Base-by-base conservation (phyloP, 1,140 invertebrate species). In the Drosophila sp. region DNA sequence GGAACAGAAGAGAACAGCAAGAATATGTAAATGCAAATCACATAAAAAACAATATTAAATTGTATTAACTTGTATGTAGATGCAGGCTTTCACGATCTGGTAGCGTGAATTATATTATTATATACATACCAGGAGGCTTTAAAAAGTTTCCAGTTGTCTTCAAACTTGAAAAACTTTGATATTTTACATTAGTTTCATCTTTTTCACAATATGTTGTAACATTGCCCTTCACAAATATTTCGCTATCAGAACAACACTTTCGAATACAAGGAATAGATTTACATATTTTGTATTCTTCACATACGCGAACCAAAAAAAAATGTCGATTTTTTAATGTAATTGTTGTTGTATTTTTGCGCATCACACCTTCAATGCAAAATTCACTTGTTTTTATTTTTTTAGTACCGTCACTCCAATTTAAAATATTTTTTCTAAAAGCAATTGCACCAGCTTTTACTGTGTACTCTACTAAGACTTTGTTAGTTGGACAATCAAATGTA, bases 241-340 rank as follows among this genome's bases (percentile, higher is more conserved):
- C 70, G 10, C 90, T 82, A 27, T 78, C 64, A n/a, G 30, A 63
- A 69, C 93, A 93, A 72, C 93, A 93, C 55, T 92, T 93, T 7
- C 91, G 80, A 38, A 93, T 41, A 30, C 93, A 93, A 0, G 86
- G 72, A 1, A 90, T 25, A 0, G 56, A 35, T 23, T 72, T 65
- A 58, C 86, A 90, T 47, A 80, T 62, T 55, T 61, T 27, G 7
- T 38, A 25, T 25, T 71, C 40, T 56, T 83, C 55, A 60, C 86
- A 97, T 81, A 65, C 64, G n/a, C 81, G 80, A 23, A 89, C 50
- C 11, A 89, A 7, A 62, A 66, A 85, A 1, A 27, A 1, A 0
- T 8, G 44, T n/a, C 3, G 23, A 7, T 23, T 8, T 27, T 50
- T 50, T 3, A 50, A n/a, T 64, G 6, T 8, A 6, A 8, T 11